Percentiles rank a stretch among this genome's conserved stretches.
Evolutionary conservation across 2,888 invertebrate species (phyloP).

Genomic region (Cerastis rubricosa): DNA sequence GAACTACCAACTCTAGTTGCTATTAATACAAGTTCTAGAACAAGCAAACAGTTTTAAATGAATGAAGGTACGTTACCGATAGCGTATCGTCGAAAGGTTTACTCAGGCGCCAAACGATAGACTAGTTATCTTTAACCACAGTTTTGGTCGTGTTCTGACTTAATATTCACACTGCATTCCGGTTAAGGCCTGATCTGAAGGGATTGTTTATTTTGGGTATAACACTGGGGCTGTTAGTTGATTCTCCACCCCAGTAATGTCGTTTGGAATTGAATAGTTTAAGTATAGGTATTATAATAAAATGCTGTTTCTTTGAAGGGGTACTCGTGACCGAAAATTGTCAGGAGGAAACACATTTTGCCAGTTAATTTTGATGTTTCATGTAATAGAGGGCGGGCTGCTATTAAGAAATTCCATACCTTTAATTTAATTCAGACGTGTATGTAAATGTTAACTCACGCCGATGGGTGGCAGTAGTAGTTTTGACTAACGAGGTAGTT

Average conservation of each 20-base stretch:
- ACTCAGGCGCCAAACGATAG: conserved; percentile 51
- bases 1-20: too few relatives aligned
- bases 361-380: too few relatives aligned
- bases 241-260: background rate
- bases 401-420: too few relatives aligned
- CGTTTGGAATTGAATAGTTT: background rate
- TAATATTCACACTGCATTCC: conserved; percentile 45
- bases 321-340: too few relatives aligned
- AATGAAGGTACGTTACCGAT: conserved; percentile 42
- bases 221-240: background rate
- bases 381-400: too few relatives aligned
- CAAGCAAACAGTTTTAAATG: conserved; percentile 41
- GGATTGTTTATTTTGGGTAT: conserved; percentile 16
- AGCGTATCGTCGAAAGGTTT: conserved; percentile 33
- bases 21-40: background rate
- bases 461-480: too few relatives aligned
- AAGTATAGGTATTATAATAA: too few relatives aligned
- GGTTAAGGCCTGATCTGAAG: conserved; percentile 16
- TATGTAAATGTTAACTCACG: too few relatives aligned
- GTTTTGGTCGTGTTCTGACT: conserved; percentile 31
- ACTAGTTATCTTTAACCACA: conserved; percentile 51
- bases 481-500: too few relatives aligned
- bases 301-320: too few relatives aligned
- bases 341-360: too few relatives aligned
- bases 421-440: too few relatives aligned